Evolutionary conservation across 1,140 invertebrate species (phyloP).

Genomic region (Pomacea maculata): DNA sequence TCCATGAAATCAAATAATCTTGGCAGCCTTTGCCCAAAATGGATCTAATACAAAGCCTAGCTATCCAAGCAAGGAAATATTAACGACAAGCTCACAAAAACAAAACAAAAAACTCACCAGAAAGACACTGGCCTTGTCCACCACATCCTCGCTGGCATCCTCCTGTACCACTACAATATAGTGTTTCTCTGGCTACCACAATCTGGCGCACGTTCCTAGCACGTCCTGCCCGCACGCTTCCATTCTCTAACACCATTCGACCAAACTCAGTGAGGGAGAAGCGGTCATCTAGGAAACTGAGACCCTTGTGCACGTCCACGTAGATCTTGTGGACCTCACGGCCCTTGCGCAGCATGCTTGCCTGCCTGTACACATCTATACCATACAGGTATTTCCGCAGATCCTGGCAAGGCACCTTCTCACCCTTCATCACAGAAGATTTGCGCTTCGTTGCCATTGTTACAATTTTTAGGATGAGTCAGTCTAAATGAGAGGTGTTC

Average conservation of each 20-base stretch:
- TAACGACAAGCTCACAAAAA: background rate
- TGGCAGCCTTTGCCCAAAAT: too few species aligned
- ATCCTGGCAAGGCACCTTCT: slow-evolving; percentile 51
- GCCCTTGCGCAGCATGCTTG: slow-evolving; percentile 59
- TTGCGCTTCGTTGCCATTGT: slow-evolving; percentile 10
- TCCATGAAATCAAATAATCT: too few species aligned
- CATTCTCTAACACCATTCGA: slow-evolving; percentile 54
- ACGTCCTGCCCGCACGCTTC: slow-evolving; percentile 52
- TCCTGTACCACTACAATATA: slow-evolving; percentile 56
- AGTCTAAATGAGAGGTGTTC: background rate
- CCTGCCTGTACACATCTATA: slow-evolving; percentile 51
- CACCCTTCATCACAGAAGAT: slow-evolving; percentile 40
- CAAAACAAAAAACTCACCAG: slow-evolving; percentile 40
- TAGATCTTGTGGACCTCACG: slow-evolving; percentile 60
- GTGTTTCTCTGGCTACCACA: slow-evolving; percentile 56
- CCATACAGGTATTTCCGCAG: slow-evolving; percentile 54
- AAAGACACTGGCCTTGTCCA: slow-evolving; percentile 53
- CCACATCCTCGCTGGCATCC: slow-evolving; percentile 57
- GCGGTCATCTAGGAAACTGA: slow-evolving; percentile 57
- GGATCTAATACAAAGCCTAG: too few species aligned
- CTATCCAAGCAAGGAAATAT: too few species aligned
- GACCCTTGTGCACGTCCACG: slow-evolving; percentile 56
- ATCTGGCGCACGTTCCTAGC: slow-evolving; percentile 59
- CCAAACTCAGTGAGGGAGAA: slow-evolving; percentile 60
- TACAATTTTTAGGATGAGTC: background rate